phyloP scores from a whole-genome alignment of 1,140 invertebrate genomes.

The Cecropterus lyciades region DNA sequence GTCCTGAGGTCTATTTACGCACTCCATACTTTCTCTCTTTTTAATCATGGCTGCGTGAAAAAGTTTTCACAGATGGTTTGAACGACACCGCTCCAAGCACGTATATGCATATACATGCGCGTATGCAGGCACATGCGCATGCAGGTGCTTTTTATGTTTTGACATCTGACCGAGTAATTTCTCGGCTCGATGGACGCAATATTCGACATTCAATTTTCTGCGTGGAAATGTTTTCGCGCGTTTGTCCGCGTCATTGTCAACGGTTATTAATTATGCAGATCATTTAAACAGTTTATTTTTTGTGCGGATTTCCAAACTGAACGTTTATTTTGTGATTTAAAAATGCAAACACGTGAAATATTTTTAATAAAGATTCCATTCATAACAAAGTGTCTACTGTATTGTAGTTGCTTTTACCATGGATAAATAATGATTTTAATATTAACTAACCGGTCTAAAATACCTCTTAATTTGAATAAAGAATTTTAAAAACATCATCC shows the following conservation, averaged over 20 bases:
- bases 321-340: not conserved
- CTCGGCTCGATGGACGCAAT: conserved; percentile 33
- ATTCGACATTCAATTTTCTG: conserved; percentile 42
- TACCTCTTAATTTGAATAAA: too few relatives aligned
- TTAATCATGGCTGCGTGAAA: conserved; percentile 57
- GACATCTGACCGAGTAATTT: conserved; percentile 41
- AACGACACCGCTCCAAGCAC: conserved; percentile 23
- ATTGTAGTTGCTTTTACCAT: too few relatives aligned
- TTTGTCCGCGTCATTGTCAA: conserved; percentile 33
- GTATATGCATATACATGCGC: conserved; percentile 28
- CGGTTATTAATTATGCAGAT: conserved; percentile 48
- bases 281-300: conserved; percentile 28
- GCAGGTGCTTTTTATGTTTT: conserved; percentile 32
- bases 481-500: too few relatives aligned
- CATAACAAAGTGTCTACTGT: too few relatives aligned
- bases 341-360: too few relatives aligned
- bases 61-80: conserved; percentile 50
- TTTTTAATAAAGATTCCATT: too few relatives aligned
- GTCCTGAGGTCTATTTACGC: conserved; percentile 39
- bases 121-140: conserved; percentile 25
- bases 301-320: not conserved
- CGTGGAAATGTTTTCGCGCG: conserved; percentile 38
- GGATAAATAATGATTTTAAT: too few relatives aligned
- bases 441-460: too few relatives aligned
- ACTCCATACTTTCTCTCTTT: conserved; percentile 41